Evolutionary conservation across 2,113 vertebrate species (phyloP), one percentile per base, ranked within the genome.

Genomic region (Toxostoma redivivum): DNA sequence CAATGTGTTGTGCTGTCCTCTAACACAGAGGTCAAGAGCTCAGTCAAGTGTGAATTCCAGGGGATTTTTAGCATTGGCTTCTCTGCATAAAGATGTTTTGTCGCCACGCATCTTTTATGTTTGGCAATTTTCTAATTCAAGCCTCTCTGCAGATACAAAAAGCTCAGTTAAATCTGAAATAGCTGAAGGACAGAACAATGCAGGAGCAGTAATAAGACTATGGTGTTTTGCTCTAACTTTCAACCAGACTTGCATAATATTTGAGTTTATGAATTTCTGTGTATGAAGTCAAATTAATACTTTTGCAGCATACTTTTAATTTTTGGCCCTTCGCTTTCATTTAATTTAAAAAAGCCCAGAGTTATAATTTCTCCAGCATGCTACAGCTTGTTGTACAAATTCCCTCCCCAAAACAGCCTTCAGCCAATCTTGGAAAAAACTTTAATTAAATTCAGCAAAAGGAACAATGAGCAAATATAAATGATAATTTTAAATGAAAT

Each of bases 261-360:
- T 95, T 18, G 3, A 73, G 28, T 51, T 84, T 60, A 70, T 69
- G n/a, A 90, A 96, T 86, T 91, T 93, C 16, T 82, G 21, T 83
- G 24, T 10, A 27, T 90, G 87, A 65, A 74, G 40, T 44, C 23
- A 82, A 56, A 56, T 85, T 86, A 79, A 81, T 81, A 94, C 50
- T 60, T 82, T 35, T 5, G 5, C 31, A 70, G 58, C 35, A 35
- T n/a, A 72, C 38, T 69, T 86, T 77, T 89, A 95, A 83, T 82
- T 86, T 86, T 78, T 81, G 94, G 50, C 33, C 57, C 90, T 85
- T 92, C 15, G 2, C 35, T 76, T 90, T 81, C 58, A 69, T 71
- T 95, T 90, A 86, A 96, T 95, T 94, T 93, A 4, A 94, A 87
- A 95, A 87, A 95, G 57, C 80, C 74, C 35, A 28, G 25, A 66